Evolutionary conservation across 2,113 vertebrate genomes (phyloP).

Genomic region (Miniopterus natalensis): DNA sequence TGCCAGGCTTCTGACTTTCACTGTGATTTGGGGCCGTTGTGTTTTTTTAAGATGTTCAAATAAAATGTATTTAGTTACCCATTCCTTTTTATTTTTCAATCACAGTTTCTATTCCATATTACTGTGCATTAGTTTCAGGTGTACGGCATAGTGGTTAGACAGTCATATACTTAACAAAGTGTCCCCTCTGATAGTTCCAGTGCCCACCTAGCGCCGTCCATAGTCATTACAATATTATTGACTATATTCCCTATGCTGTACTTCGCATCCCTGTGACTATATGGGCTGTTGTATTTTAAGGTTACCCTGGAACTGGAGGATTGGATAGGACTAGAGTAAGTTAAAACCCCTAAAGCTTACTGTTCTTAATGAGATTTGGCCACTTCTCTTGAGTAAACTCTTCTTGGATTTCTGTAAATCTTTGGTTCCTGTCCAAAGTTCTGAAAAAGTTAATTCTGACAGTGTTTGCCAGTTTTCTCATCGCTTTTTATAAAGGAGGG

Average conservation of each 20-base stretch:
- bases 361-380: neutral
- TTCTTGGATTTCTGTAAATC: neutral
- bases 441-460: neutral
- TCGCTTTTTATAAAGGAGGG: neutral
- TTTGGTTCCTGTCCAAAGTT: neutral
- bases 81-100: neutral
- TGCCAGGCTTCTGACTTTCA: neutral
- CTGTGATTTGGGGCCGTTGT: neutral
- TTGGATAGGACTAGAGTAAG: neutral
- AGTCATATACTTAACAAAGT: neutral
- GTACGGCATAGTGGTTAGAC: neutral
- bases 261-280: neutral
- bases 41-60: neutral
- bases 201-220: neutral
- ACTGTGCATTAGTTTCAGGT: neutral
- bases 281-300: neutral
- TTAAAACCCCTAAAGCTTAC: neutral
- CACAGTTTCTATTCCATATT: neutral
- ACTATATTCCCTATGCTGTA: neutral
- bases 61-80: neutral
- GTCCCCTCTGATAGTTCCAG: neutral
- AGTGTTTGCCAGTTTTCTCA: neutral
- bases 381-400: neutral
- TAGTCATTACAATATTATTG: neutral
- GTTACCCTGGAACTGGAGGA: rapidly evolving